Conservation (phyloP, 1,140 invertebrate genomes). For the Batillaria attramentaria region DNA sequence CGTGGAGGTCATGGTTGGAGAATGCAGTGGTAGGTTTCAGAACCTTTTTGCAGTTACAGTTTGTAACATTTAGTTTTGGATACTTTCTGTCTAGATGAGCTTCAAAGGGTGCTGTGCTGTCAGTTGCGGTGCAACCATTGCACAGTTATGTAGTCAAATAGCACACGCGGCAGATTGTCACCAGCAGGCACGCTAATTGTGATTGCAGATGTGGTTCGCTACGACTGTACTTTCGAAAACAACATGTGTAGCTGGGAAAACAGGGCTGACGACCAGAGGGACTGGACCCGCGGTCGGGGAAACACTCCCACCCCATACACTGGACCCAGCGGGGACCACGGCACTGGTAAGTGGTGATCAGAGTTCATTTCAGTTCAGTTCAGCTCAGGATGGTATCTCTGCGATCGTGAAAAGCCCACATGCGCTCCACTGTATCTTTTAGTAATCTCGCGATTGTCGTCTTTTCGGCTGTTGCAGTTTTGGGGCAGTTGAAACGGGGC, state of each 20-base stretch:
- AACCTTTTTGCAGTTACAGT: background rate
- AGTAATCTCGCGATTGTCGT: too few relatives aligned
- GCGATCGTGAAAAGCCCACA: background rate
- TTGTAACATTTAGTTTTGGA: background rate
- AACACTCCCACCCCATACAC: constrained; percentile 39
- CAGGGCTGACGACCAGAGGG: constrained; percentile 70
- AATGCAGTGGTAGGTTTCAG: constrained; percentile 24
- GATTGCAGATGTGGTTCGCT: constrained; percentile 26
- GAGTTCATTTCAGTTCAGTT: background rate
- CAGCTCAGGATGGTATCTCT: background rate
- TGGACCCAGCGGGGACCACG: constrained; percentile 45
- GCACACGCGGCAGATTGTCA: background rate
- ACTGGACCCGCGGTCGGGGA: constrained; percentile 38
- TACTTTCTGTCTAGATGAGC: background rate
- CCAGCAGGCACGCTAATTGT: background rate
- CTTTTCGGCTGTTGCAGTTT: too few relatives aligned
- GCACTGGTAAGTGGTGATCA: constrained; percentile 11
- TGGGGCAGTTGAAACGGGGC: too few relatives aligned
- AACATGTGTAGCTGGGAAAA: constrained; percentile 82
- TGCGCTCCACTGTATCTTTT: background rate
- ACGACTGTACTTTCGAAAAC: constrained; percentile 80
- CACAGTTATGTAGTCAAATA: background rate
- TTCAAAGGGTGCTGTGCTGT: background rate
- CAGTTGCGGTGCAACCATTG: background rate
- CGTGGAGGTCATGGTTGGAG: constrained; percentile 13